Evolutionary conservation across 2,888 invertebrate species (phyloP), one percentile per base, ranked within the genome.

Genomic region (Pammene fasciana): DNA sequence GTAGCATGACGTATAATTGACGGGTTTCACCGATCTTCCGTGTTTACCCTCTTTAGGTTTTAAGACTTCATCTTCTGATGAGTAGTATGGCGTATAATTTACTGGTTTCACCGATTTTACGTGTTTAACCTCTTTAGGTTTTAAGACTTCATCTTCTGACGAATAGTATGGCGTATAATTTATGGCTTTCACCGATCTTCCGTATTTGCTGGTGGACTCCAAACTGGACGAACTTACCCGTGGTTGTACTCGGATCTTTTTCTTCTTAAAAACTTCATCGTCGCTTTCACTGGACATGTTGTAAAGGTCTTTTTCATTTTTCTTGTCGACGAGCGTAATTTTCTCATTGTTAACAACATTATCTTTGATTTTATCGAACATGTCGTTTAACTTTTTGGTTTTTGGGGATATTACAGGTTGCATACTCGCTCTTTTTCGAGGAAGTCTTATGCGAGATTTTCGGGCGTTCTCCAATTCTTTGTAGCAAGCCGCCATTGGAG

Each of bases 271-370:
- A 73, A 86, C 83, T 43, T 84, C 82, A 68, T 89, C 88, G 34
- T 90, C 90, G 70, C 88, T 90, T n/a, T 87, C 90, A 64, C 86
- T 86, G 0, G 86, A 81, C 55, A 81, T 89, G 70, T 91, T 89
- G 70, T 85, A 91, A 0, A 86, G 72, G 0, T 76, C 80, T 14
- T 72, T 54, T 36, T 36, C 43, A 34, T 36, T 34, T 48, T 59
- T 68, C 41, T 11, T 71, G 13, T 65, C 45, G 0, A 68, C 68
- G 5, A 68, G 59, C 43, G 65, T 80, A 1, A 86, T 75, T 41
- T 78, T 75, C 72, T 84, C 82, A 8, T 77, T 75, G 60, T 75
- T 78, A 10, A 86, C 82, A 0, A 78, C 71, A 1, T 79, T 81
- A 46, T 81, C 78, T 74, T 85, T 88, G 1, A 89, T 72, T 64